Conservation (phyloP, 2,888 invertebrate species). For the Caradrina kadenii region DNA sequence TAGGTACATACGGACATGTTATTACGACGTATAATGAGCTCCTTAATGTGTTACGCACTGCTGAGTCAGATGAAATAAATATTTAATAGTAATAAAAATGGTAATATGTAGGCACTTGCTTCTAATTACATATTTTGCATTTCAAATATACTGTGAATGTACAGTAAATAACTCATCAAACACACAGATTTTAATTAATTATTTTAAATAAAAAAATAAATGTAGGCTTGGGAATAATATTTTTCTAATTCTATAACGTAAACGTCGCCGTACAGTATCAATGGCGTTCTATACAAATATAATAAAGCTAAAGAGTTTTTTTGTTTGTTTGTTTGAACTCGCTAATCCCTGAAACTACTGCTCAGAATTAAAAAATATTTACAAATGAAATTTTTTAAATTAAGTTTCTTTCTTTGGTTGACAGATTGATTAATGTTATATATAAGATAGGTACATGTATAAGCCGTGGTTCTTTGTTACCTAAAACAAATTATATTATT, state of each 20-base stretch:
- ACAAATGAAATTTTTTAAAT: too few relatives aligned
- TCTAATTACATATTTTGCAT: background rate
- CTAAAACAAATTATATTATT: too few relatives aligned
- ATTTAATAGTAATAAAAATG: background rate
- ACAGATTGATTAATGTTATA: too few relatives aligned
- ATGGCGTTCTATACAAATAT: background rate
- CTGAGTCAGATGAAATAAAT: background rate
- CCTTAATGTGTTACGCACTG: background rate
- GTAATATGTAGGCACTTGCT: slow-evolving; percentile 13
- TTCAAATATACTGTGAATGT: background rate
- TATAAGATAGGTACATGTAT: too few relatives aligned
- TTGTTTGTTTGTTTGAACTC: too few relatives aligned
- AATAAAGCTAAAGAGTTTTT: background rate
- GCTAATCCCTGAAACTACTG: too few relatives aligned
- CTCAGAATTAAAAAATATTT: too few relatives aligned
- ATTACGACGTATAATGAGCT: background rate
- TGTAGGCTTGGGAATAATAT: slow-evolving; percentile 2
- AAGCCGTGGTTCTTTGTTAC: too few relatives aligned
- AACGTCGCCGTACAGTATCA: background rate
- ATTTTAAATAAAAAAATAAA: background rate
- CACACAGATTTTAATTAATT: background rate
- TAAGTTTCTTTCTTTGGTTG: too few relatives aligned
- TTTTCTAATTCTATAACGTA: background rate
- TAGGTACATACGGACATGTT: background rate
- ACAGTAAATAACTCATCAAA: background rate